Conservation (phyloP, 1,140 invertebrate genomes). For the Neodiprion fabricii region DNA sequence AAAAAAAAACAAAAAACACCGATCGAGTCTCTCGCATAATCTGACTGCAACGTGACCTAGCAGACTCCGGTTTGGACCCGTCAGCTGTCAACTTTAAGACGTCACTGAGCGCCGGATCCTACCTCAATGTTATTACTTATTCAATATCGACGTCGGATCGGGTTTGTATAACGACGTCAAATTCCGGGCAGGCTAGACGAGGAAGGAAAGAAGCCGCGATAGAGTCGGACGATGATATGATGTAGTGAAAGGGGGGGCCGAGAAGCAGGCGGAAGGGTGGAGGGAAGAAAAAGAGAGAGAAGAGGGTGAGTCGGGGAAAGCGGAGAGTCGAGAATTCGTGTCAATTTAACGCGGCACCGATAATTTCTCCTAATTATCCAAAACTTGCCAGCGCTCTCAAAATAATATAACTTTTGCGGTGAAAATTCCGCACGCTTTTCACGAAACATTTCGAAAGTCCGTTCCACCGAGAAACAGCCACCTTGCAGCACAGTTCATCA, state of each 20-base stretch:
- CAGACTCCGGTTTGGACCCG: background rate
- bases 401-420: no score
- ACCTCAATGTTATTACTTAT: conserved; percentile 1
- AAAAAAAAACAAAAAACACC: background rate
- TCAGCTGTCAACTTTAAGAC: background rate
- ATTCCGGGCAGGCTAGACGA: background rate
- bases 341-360: background rate
- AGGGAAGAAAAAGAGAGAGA: background rate
- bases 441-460: no score
- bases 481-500: no score
- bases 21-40: background rate
- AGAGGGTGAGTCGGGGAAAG: background rate
- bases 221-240: no score
- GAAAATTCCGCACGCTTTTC: no score
- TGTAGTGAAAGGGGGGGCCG: no score
- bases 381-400: background rate
- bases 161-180: background rate
- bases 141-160: conserved; percentile 4
- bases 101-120: background rate
- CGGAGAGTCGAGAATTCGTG: background rate
- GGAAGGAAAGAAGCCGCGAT: background rate
- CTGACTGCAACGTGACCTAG: background rate
- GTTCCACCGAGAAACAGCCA: no score
- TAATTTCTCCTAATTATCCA: background rate
- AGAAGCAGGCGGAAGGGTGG: background rate